Evolutionary conservation across 2,113 vertebrate genomes (phyloP), one percentile per base, ranked within the genome.

Genomic region (Hiodon alosoides): DNA sequence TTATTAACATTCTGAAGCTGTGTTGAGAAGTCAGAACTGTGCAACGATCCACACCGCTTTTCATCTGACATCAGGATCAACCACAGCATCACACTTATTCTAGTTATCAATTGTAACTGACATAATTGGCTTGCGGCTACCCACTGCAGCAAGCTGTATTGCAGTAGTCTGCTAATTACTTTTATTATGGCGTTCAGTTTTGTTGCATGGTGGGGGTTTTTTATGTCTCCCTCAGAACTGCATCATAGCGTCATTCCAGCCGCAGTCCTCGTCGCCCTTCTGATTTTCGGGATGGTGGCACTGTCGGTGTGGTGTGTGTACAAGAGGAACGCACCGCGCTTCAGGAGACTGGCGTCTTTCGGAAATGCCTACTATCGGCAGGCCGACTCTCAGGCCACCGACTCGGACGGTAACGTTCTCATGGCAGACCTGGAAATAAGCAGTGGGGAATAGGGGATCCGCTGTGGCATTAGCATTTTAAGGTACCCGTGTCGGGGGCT

Each of bases 341-440:
- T 92, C 73, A 83, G 60, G 4, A 87, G 92, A 14, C 83, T 94
- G 10, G 73, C 86, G 3, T 82, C 86, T 1, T 77, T 93, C 5
- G 84, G 89, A 58, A 93, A 85, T 0, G 80, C 86, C 8, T 95
- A 94, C 76, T 93, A 94, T 80, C 85, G 89, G 76, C 90, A 93
- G 73, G 86, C 87, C 9, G 89, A 86, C 71, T 82, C 91, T 1
- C 91, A 93, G 0, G 73, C 81, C 46, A 73, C 86, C 17, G 82
- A 90, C 83, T 86, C 92, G 1, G 97, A 98, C 73, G 95, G 94
- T 85, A 94, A 90, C 55, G 92, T 95, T 78, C 91, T 98, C 68
- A 95, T 98, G 83, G 89, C 93, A 67, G 92, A 94, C 75, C 84
- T 95, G 82, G 94, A 95, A 72, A 85, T 85, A 82, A 90, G 83